Base-by-base conservation (phyloP, 2,888 invertebrate species). In the Drosophila acutilabella region DNA sequence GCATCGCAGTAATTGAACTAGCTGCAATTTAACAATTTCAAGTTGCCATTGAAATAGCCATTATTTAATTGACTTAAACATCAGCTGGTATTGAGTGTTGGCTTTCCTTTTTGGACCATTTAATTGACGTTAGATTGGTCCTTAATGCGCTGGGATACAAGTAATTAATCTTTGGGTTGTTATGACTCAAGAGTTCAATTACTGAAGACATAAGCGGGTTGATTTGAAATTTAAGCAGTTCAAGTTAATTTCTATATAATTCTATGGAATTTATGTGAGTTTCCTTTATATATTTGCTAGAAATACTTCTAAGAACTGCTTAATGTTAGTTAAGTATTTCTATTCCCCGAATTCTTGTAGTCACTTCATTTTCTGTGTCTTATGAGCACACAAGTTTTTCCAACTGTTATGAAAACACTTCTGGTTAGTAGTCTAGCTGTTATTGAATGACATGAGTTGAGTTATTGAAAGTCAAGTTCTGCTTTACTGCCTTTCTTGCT, bases 1-100 rank as follows among this genome's bases (percentile, higher is more conserved):
- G 54, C 30, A 30, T 30, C 57, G 64, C 47, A 48, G 57, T 68
- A 77, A 77, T 72, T 77, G 60, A 59, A 60, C 47, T 56, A 67
- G 30, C 56, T 18, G 40, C 54, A 56, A 59, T 45, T 20, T 41
- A 26, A 26, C 60, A 45, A 47, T 26, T 47, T 20, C 51, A 41
- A 38, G 20, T 18, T 7, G 13, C n/a, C 36, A 47, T 38, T 47
- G 23, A 47, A 57, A 47, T 38, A 14, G 23, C 11, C 44, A 33
- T 33, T 20, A 44, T 56, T 56, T 44, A 56, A 56, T 56, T 56
- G 54, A 56, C 33, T 56, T 44, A 11, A 20, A 30, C 30, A 54
- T 54, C 54, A 36, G 14, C 33, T 33, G 40, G 14, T 40, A 16
- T 20, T 4, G 30, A 13, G 14, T 44, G 45, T 23, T 52, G 20